Conservation (phyloP, 1,140 invertebrate genomes). For the Drosophila repleta region DNA sequence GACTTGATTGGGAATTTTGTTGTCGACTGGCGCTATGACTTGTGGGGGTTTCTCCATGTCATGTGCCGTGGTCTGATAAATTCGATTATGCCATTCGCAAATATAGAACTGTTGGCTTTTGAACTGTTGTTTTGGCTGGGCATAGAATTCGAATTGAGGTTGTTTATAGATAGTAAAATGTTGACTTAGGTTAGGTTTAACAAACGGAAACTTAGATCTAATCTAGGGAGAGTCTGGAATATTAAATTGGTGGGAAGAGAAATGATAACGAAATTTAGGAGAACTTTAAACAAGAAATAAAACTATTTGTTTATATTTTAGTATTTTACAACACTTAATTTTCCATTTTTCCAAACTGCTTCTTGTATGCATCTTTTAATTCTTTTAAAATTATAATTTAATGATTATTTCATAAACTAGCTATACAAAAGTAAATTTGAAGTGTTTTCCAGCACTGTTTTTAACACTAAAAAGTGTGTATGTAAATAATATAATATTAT, state of each 20-base stretch:
- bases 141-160: background rate
- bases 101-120: conserved; percentile 6
- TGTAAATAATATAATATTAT: too few relatives aligned
- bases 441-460: too few relatives aligned
- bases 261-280: too few relatives aligned
- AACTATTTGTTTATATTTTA: too few relatives aligned
- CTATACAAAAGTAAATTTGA: too few relatives aligned
- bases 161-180: background rate
- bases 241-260: background rate
- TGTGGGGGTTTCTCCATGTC: background rate
- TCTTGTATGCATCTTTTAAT: too few relatives aligned
- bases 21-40: background rate
- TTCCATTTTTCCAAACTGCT: too few relatives aligned
- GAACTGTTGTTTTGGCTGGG: background rate
- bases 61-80: conserved; percentile 7
- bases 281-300: too few relatives aligned
- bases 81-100: conserved; percentile 6
- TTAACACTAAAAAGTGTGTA: too few relatives aligned
- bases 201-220: background rate
- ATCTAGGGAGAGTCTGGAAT: background rate
- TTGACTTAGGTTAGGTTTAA: conserved; percentile 3
- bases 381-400: too few relatives aligned
- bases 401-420: too few relatives aligned
- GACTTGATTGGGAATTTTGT: background rate
- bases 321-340: too few relatives aligned